Conservation (phyloP, 2,888 invertebrate species). For the Aleiodes leptofemur region DNA sequence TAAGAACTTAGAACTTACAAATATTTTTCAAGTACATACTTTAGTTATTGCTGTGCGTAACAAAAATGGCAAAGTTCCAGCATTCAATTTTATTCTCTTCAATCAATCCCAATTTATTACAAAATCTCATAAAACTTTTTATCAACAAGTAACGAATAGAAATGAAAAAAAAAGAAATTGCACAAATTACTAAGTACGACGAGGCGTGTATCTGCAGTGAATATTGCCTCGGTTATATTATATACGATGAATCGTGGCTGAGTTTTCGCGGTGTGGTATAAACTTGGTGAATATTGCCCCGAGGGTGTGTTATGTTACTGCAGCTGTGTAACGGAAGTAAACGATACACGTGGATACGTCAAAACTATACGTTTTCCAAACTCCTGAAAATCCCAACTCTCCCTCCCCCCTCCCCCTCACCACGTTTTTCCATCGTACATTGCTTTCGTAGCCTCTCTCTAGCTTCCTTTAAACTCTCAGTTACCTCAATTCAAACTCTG, state of each 20-base stretch:
- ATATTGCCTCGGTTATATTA: conserved; percentile 15
- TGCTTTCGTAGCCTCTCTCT: not conserved
- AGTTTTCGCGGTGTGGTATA: conserved; percentile 28
- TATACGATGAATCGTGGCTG: conserved; percentile 10
- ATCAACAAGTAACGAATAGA: not conserved
- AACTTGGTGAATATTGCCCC: conserved; percentile 40
- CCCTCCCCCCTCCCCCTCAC: conserved; percentile 38
- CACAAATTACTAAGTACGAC: not conserved
- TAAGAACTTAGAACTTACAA: too few species aligned
- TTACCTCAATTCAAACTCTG: conserved; percentile 19
- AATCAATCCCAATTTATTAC: too few species aligned
- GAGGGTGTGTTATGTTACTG: conserved; percentile 35
- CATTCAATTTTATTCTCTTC: too few species aligned
- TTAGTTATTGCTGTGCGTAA: too few species aligned
- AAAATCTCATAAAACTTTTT: not conserved
- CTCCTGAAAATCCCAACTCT: too few species aligned
- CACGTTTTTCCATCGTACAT: not conserved
- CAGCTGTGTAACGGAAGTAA: conserved; percentile 50
- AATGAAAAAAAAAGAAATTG: not conserved
- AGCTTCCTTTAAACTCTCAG: not conserved
- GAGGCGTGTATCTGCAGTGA: conserved; percentile 8
- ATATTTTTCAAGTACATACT: too few species aligned
- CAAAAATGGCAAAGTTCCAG: too few species aligned
- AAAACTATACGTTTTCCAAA: conserved; percentile 49
- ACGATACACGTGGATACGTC: conserved; percentile 56